These are phyloP conservation scores for Cyrtonyx montezumae DNA, from an alignment of 2,113 vertebrate species.

Conservation along the genomic window DNA sequence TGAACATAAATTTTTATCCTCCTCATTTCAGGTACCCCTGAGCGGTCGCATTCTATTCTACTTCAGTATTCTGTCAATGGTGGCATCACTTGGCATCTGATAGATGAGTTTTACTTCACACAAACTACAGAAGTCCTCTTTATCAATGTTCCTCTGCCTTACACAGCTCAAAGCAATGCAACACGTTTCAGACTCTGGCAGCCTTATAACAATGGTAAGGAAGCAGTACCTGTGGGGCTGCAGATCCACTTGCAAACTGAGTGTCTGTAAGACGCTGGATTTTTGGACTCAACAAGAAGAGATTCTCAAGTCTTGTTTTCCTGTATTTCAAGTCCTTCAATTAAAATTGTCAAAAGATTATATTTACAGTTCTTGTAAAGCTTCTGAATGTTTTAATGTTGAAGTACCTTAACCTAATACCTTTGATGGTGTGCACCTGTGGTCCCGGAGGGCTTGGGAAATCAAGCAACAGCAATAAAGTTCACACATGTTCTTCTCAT, in stretches of 20 bases:
- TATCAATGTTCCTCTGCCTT: slow-evolving; percentile 90
- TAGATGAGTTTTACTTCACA: slow-evolving; percentile 98
- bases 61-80: slow-evolving; percentile 94
- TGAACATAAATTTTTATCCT: not conserved
- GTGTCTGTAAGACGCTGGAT: not conserved
- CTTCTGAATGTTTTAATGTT: not conserved
- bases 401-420: not conserved
- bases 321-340: not conserved
- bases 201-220: slow-evolving; percentile 93
- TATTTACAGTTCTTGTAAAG: not conserved
- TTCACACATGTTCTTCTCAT: slow-evolving; percentile 19
- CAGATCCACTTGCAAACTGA: not conserved
- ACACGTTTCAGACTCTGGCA: slow-evolving; percentile 97
- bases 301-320: not conserved
- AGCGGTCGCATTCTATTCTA: slow-evolving; percentile 95
- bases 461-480: not conserved
- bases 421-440: not conserved
- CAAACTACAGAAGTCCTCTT: slow-evolving; percentile 93
- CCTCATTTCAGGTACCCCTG: slow-evolving; percentile 85
- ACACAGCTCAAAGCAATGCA: slow-evolving; percentile 89
- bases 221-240: not conserved
- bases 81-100: slow-evolving; percentile 93
- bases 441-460: not conserved
- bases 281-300: not conserved
- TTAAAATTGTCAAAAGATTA: not conserved